phyloP scores from a whole-genome alignment of 2,113 vertebrate species.

The Perccottus glenii region DNA sequence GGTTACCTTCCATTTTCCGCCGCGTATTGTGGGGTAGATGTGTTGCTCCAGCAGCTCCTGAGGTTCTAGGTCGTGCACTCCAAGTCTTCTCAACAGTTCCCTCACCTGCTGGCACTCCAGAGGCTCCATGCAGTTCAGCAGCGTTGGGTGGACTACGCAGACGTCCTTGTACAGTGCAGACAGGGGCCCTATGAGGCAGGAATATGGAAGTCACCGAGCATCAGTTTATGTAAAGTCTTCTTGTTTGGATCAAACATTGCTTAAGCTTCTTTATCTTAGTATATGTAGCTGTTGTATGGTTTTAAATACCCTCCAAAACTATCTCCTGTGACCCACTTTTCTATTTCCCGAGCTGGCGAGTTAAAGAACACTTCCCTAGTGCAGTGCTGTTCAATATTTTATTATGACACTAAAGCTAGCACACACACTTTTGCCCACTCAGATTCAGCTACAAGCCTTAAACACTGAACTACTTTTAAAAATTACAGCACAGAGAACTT shows the following conservation, averaged over 20 bases:
- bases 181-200: slow-evolving; percentile 51
- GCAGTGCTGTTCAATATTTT: slow-evolving; percentile 58
- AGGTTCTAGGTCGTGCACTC: slow-evolving; percentile 79
- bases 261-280: too few species aligned
- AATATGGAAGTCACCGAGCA: too few species aligned
- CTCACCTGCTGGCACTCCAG: slow-evolving; percentile 79
- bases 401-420: slow-evolving; percentile 38
- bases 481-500: too few species aligned
- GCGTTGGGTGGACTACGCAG: slow-evolving; percentile 68
- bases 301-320: not conserved
- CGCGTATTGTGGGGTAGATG: slow-evolving; percentile 77
- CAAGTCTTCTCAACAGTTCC: slow-evolving; percentile 77
- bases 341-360: slow-evolving; percentile 5
- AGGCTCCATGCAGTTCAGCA: slow-evolving; percentile 75
- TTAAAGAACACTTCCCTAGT: slow-evolving; percentile 16
- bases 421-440: slow-evolving; percentile 22
- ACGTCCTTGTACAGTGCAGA: slow-evolving; percentile 76
- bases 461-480: not conserved
- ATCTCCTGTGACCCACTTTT: slow-evolving; percentile 47
- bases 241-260: not conserved
- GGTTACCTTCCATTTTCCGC: slow-evolving; percentile 76
- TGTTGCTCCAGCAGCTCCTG: slow-evolving; percentile 78
- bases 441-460: slow-evolving; percentile 24
- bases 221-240: too few species aligned
- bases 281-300: too few species aligned